Evolutionary conservation across 2,888 invertebrate genomes (phyloP), one percentile per base, ranked within the genome.

Genomic region (Drosophila nr. perissopoda): DNA sequence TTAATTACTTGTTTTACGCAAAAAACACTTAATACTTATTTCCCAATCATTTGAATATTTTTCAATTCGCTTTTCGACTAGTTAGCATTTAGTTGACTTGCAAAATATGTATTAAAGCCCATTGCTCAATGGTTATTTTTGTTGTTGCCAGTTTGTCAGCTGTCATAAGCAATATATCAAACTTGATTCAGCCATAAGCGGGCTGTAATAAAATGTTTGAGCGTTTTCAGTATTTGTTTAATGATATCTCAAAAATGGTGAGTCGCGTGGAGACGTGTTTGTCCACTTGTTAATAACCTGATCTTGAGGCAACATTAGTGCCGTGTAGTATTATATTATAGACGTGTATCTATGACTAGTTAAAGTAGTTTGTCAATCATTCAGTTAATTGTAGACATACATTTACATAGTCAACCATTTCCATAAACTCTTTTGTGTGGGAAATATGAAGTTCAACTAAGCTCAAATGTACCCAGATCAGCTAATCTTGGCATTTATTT

Each of bases 111-210:
- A 36, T 48, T 29, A 36, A 62, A 27, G 51, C 36, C 45, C 34
- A 66, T 73, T 73, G 60, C 33, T 74, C 54, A 75, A 76, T 40
- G 38, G 18, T 25, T 33, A n/a, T 51, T 51, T 78, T 69, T 69
- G 62, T 56, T 57, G n/a, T n/a, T 51, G 68, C 40, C 69, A 60
- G 79, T 75, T 70, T 78, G 78, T 76, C 81, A 81, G 78, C 78
- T 77, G 81, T 80, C 77, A 77, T 76, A 78, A 72, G 57, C 81
- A 80, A 77, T 78, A 56, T 59, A 77, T 77, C 73, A 78, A 78
- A 78, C 72, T 76, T 68, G 78, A 64, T 68, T 63, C 65, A 45
- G 57, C 51, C 62, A 66, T 57, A 64, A 63, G 21, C 42, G 38
- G 53, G 51, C 34, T 60, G 49, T 61, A 60, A 67, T 63, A 56